Evolutionary conservation across 1,140 invertebrate species (phyloP).

Genomic region (Tigriopus japonicus): DNA sequence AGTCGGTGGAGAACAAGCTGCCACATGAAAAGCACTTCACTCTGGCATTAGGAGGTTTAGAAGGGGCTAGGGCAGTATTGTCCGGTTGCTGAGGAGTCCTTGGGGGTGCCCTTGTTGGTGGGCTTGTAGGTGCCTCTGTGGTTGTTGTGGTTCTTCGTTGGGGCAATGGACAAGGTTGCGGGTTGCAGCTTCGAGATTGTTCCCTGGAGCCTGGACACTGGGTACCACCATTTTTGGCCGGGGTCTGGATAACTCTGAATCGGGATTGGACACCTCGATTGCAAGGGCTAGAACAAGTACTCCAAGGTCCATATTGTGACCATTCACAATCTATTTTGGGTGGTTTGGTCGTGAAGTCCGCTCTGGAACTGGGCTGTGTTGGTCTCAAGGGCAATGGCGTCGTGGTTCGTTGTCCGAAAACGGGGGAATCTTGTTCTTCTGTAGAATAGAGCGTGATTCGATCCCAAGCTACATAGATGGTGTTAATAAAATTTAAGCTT

Average conservation of each 20-base stretch:
- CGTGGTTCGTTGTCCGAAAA: background rate
- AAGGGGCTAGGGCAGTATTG: background rate
- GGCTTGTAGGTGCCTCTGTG: background rate
- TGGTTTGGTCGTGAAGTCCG: background rate
- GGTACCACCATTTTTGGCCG: background rate
- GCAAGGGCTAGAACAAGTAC: background rate
- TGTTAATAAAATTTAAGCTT: background rate
- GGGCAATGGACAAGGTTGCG: background rate
- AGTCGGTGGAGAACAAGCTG: conserved; percentile 10
- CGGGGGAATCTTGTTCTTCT: background rate
- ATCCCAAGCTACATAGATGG: background rate
- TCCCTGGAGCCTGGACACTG: background rate
- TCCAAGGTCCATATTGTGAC: conserved; percentile 8
- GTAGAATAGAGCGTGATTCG: background rate
- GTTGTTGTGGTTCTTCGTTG: background rate
- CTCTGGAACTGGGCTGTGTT: background rate
- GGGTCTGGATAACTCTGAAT: background rate
- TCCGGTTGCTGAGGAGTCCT: background rate
- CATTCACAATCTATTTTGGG: background rate
- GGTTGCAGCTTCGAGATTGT: background rate
- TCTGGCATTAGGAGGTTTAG: background rate
- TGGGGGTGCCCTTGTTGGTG: background rate
- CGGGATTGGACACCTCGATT: conserved; percentile 2
- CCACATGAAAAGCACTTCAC: conserved; percentile 13
- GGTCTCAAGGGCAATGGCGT: background rate